These are phyloP conservation scores for Euura saliciscinereae DNA, from an alignment of 1,140 invertebrate species.

Conservation along the genomic window DNA sequence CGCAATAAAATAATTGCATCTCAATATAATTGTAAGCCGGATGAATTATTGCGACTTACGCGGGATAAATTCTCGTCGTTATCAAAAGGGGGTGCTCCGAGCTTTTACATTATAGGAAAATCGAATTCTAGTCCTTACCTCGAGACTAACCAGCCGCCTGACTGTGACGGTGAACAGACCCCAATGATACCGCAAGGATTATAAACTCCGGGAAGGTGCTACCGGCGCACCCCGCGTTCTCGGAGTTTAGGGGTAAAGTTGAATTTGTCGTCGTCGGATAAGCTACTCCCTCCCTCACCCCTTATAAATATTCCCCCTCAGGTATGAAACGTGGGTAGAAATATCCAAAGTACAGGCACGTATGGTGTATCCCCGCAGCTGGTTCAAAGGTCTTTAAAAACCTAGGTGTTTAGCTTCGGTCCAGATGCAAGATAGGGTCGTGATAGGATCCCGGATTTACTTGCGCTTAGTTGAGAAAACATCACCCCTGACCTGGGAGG, in stretches of 20 bases:
- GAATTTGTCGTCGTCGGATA: conserved; percentile 2
- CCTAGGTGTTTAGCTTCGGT: neutral
- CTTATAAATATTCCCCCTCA: neutral
- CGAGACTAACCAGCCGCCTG: neutral
- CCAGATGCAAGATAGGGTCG: neutral
- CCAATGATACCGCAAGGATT: conserved; percentile 1
- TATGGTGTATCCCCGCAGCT: neutral
- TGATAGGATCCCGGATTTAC: conserved; percentile 9
- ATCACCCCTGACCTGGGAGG: conserved; percentile 13
- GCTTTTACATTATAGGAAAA: neutral
- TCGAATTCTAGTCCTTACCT: neutral
- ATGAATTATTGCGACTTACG: neutral
- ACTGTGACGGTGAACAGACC: neutral
- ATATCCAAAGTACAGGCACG: too few relatives aligned
- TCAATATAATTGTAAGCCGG: neutral
- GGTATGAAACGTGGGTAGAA: neutral
- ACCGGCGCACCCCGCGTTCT: neutral
- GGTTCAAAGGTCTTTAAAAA: neutral
- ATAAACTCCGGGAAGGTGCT: neutral
- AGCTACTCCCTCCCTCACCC: neutral
- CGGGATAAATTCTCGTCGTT: neutral
- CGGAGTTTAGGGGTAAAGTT: neutral
- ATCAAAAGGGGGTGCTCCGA: neutral
- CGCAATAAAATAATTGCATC: neutral
- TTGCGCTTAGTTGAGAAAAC: conserved; percentile 11